A percentile compares a stretch with the other conserved stretches of the same genome.
Evolutionary conservation across 2,797 vertebrate genomes (phyloP).

Genomic region (Falco cherrug): DNA sequence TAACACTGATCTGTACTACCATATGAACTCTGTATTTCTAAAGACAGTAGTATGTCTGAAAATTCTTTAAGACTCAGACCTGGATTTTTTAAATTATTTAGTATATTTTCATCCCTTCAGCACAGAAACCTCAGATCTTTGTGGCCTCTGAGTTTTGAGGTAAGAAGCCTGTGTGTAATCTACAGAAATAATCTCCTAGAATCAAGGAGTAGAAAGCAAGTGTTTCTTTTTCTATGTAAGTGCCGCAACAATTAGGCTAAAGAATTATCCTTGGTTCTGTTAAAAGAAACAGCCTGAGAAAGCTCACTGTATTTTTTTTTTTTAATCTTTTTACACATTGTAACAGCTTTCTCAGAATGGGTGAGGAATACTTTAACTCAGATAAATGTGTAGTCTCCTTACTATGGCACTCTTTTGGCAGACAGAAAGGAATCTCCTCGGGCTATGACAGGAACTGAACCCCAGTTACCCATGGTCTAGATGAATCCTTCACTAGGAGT

Average conservation of each 20-base stretch:
- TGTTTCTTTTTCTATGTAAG: not conserved
- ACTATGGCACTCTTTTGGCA: not conserved
- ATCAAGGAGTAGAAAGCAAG: not conserved
- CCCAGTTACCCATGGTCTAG: fast-evolving
- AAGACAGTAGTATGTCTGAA: not conserved
- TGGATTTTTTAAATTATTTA: not conserved
- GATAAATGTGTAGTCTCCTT: not conserved
- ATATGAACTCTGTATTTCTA: not conserved
- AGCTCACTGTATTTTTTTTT: not conserved
- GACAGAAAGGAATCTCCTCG: not conserved
- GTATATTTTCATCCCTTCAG: not conserved
- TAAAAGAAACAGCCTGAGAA: not conserved
- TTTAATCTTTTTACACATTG: not conserved
- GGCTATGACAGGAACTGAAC: not conserved
- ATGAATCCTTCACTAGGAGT: not conserved
- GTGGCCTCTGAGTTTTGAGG: not conserved
- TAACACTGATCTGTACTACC: not conserved
- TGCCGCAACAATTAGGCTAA: not conserved
- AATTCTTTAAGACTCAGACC: not conserved
- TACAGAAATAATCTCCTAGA: not conserved
- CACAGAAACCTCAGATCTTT: not conserved
- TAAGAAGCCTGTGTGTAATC: not conserved
- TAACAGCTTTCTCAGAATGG: not conserved
- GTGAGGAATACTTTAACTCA: not conserved
- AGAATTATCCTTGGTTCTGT: not conserved